Evolutionary conservation across 2,797 vertebrate genomes (phyloP).

Genomic region (Hoplostethus atlanticus): DNA sequence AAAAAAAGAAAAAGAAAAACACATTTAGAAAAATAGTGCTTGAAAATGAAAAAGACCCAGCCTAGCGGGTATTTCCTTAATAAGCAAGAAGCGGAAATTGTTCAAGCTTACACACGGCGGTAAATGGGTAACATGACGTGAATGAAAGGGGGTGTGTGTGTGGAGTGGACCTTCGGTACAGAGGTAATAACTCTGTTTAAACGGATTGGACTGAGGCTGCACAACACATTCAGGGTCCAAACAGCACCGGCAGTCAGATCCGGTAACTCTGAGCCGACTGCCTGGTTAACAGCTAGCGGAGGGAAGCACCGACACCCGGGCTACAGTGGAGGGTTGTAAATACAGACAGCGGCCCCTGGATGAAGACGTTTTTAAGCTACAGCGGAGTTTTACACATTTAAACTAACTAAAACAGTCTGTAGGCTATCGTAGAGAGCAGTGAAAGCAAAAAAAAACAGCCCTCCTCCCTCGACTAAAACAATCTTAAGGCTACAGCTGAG

Average conservation of each 20-base stretch:
- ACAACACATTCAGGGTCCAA: neutral
- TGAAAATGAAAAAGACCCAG: conserved; percentile 1
- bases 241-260: no score
- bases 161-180: neutral
- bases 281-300: no score
- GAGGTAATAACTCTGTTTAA: neutral
- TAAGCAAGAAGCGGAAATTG: neutral
- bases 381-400: neutral
- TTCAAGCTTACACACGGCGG: neutral
- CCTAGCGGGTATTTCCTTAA: neutral
- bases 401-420: neutral
- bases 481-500: neutral
- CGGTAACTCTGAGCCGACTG: no score
- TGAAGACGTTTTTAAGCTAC: neutral
- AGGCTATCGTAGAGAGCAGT: neutral
- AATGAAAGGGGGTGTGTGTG: neutral
- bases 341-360: neutral
- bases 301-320: no score
- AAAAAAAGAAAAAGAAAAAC: neutral
- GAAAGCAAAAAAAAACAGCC: neutral
- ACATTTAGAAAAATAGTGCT: neutral
- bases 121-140: conserved; percentile 1
- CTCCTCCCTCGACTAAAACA: neutral
- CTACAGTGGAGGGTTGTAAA: no score
- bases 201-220: neutral